Percentiles rank a stretch among this genome's conserved stretches.
Conservation (phyloP, 2,113 vertebrate genomes). For the Athene cunicularia region DNA sequence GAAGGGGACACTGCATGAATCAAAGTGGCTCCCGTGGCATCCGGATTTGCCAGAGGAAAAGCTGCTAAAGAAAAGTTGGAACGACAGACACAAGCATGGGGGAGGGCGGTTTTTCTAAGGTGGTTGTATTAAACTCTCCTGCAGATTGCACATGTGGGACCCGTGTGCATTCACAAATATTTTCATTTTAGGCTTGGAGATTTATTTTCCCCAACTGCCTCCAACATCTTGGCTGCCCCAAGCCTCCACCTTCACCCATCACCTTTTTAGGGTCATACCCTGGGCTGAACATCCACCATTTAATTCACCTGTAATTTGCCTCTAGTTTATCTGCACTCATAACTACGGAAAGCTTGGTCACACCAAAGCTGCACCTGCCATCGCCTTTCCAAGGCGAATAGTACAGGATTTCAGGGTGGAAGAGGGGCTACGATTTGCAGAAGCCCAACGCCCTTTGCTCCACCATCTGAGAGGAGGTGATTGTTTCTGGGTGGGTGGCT, state of each 20-base stretch:
- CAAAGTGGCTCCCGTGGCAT: not conserved
- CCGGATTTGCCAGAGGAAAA: not conserved
- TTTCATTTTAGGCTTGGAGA: not conserved
- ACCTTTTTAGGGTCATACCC: not conserved
- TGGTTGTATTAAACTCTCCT: not conserved
- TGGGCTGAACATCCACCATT: not conserved
- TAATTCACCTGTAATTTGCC: not conserved
- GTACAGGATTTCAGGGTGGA: not conserved
- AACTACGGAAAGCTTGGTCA: not conserved
- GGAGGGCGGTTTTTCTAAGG: not conserved
- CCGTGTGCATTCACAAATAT: not conserved
- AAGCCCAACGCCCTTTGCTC: not conserved
- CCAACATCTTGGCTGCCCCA: not conserved
- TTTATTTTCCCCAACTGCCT: not conserved
- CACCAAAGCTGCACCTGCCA: not conserved
- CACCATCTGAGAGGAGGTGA: accelerated
- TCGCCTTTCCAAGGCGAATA: not conserved
- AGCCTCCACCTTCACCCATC: not conserved
- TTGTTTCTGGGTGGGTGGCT: not conserved
- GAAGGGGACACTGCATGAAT: not conserved
- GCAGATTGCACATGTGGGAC: not conserved
- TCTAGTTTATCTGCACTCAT: not conserved
- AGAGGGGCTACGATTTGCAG: not conserved
- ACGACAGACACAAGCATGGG: not conserved
- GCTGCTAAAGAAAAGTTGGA: not conserved